Evolutionary conservation across 2,113 vertebrate genomes (phyloP).

Genomic region (Gallinago paraguaiae): DNA sequence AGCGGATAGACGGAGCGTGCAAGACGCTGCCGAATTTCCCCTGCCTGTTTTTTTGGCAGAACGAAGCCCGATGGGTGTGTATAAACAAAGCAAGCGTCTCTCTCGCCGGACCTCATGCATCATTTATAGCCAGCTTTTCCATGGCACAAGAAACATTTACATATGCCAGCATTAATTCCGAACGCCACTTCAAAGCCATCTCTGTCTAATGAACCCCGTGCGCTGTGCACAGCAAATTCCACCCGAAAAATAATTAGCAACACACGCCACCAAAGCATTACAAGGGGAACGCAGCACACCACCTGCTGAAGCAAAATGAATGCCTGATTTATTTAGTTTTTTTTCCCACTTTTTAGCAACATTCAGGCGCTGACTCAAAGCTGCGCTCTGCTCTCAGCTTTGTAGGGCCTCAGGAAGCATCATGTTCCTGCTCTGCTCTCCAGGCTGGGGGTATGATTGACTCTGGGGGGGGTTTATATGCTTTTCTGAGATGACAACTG

Average conservation of each 20-base stretch:
- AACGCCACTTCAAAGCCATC: constrained; percentile 61
- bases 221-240: constrained; percentile 29
- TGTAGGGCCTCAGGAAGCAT: background rate
- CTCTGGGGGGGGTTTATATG: background rate
- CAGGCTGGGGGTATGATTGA: background rate
- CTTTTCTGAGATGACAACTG: background rate
- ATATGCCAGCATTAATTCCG: constrained; percentile 63
- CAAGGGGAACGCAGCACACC: constrained; percentile 36
- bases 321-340: constrained; percentile 42
- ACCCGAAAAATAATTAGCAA: constrained; percentile 62
- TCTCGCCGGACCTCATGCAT: constrained; percentile 53
- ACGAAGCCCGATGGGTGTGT: constrained; percentile 20
- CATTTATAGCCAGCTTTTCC: constrained; percentile 55
- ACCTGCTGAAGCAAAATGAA: constrained; percentile 67
- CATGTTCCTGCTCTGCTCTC: background rate
- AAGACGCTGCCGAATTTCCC: background rate
- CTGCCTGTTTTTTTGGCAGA: background rate
- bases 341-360: constrained; percentile 27
- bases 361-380: constrained; percentile 18
- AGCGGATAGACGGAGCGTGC: background rate
- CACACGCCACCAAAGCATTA: constrained; percentile 40
- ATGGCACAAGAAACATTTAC: constrained; percentile 44
- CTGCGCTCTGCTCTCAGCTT: constrained; percentile 11
- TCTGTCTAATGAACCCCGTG: constrained; percentile 52
- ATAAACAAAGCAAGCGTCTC: constrained; percentile 44